Evolutionary conservation across 2,888 invertebrate species (phyloP).

Genomic region (Ommatoiulus sabulosus): DNA sequence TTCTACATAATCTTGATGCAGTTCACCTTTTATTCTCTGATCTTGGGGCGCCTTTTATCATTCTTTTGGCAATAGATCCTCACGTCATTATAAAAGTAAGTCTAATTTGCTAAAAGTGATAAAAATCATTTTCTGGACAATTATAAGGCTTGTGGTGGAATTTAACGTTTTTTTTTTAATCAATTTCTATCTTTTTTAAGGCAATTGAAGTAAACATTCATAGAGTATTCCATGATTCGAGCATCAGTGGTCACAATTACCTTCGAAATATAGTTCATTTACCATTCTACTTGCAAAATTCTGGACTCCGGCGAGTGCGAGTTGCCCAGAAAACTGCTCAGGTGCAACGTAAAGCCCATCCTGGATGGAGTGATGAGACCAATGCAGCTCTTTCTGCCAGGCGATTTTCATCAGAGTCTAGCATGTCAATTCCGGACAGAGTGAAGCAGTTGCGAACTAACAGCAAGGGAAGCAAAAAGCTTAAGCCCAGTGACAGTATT

Average conservation of each 20-base stretch:
- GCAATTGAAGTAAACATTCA: conserved; percentile 91
- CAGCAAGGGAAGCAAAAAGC: conserved; percentile 63
- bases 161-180: background rate
- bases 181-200: conserved; percentile 68
- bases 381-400: conserved; percentile 52
- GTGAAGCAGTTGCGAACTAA: conserved; percentile 59
- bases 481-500: conserved; percentile 79
- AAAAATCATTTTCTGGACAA: background rate
- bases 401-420: conserved; percentile 61
- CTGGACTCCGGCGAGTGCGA: conserved; percentile 89
- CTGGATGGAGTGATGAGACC: conserved; percentile 50
- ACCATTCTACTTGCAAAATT: conserved; percentile 98
- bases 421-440: conserved; percentile 62
- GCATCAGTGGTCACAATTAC: conserved; percentile 94
- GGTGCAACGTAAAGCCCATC: conserved; percentile 60
- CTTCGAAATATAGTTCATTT: conserved; percentile 95
- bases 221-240: conserved; percentile 87
- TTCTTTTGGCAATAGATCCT: conserved; percentile 96
- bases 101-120: background rate
- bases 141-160: background rate
- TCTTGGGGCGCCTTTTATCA: conserved; percentile 93
- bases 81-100: conserved; percentile 95
- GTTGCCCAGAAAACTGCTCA: conserved; percentile 73
- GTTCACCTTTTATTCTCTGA: conserved; percentile 96
- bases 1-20: conserved; percentile 90